Conservation (phyloP, 2,113 vertebrate genomes). For the Oenanthe melanoleuca region DNA sequence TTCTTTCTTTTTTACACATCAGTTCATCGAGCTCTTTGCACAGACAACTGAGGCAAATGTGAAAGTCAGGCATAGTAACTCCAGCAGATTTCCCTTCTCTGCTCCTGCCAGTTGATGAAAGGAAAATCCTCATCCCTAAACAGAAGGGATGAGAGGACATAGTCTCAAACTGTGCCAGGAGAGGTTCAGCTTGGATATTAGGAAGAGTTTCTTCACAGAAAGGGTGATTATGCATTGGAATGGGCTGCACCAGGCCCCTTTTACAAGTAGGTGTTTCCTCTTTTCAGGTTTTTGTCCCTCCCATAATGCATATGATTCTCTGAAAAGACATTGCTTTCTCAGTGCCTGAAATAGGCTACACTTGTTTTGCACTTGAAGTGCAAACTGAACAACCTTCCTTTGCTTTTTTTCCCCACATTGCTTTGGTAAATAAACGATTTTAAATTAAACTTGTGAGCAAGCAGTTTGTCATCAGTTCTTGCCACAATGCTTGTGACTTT, state of each 20-base stretch:
- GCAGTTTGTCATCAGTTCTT: background rate
- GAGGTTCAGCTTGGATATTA: background rate
- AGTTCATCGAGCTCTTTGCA: background rate
- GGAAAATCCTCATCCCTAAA: background rate
- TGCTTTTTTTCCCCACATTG: background rate
- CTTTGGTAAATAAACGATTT: background rate
- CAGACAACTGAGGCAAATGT: background rate
- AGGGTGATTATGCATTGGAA: accelerated
- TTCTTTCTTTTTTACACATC: background rate
- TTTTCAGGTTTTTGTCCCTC: background rate
- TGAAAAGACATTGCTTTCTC: background rate
- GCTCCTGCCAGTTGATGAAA: accelerated
- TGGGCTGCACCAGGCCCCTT: background rate
- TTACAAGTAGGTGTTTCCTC: background rate
- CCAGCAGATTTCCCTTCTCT: background rate
- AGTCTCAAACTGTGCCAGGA: background rate
- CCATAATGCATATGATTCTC: accelerated
- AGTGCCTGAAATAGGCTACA: accelerated
- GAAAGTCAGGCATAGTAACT: background rate
- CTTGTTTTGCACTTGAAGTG: background rate
- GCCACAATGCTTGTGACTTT: background rate
- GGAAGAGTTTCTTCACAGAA: background rate
- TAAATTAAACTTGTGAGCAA: background rate
- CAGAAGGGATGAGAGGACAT: background rate
- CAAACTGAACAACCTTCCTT: background rate